A percentile compares a stretch with the other conserved stretches of the same genome.
Conservation (phyloP, 2,888 invertebrate species). For the Phalera bucephala region DNA sequence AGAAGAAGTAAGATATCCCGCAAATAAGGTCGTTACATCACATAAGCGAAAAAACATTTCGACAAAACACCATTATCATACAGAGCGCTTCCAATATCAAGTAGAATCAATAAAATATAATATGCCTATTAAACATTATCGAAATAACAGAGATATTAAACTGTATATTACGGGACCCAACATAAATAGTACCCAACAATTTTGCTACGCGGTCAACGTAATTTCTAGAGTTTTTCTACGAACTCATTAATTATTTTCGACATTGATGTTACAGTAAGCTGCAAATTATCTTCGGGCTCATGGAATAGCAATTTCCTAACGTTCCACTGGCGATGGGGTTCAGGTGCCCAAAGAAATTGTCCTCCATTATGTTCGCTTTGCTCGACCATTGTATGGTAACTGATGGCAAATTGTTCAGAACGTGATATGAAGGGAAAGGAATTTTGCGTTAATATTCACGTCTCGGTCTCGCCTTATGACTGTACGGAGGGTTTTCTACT, state of each 20-base stretch:
- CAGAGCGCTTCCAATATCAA: conserved; percentile 2
- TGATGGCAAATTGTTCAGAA: conserved; percentile 67
- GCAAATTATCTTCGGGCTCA: conserved; percentile 36
- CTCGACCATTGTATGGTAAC: conserved; percentile 67
- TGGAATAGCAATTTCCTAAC: conserved; percentile 34
- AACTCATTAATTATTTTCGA: no score
- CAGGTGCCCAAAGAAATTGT: conserved; percentile 75
- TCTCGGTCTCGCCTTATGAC: conserved; percentile 48
- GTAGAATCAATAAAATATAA: not conserved
- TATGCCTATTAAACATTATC: no score
- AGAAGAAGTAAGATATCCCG: no score
- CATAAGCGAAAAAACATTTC: not conserved
- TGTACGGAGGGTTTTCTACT: conserved; percentile 31
- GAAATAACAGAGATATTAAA: no score
- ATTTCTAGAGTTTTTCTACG: no score
- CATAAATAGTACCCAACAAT: no score
- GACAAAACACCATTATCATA: not conserved
- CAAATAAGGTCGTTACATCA: conserved; percentile 1
- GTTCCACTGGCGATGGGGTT: conserved; percentile 34
- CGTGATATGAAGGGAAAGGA: conserved; percentile 45
- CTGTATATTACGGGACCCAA: no score
- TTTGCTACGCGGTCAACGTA: no score
- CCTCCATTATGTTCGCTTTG: conserved; percentile 65
- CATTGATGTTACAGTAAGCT: conserved; percentile 8
- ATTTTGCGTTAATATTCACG: conserved; percentile 62